These are phyloP conservation scores for Sebastes glaucus DNA, from an alignment of 2,797 vertebrate species.

Conservation along the genomic window DNA sequence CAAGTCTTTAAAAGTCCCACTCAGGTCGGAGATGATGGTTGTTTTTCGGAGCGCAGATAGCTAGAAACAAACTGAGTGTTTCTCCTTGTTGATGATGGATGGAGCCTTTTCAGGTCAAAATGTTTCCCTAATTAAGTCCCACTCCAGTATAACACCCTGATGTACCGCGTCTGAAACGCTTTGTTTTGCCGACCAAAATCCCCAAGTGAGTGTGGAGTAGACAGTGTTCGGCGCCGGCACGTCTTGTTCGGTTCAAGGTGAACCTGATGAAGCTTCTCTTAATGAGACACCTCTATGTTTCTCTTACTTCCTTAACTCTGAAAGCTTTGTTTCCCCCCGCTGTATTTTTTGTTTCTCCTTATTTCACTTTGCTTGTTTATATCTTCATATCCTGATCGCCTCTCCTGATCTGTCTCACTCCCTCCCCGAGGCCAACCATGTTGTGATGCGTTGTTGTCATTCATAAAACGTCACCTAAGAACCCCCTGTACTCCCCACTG, in stretches of 20 bases:
- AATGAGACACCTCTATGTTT: slow-evolving; percentile 55
- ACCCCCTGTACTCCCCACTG: slow-evolving; percentile 6
- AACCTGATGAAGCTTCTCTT: slow-evolving; percentile 45
- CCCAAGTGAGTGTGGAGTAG: slow-evolving; percentile 24
- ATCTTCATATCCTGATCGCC: background rate
- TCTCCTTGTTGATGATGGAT: background rate
- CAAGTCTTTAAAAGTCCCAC: background rate
- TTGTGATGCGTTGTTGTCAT: slow-evolving; percentile 38
- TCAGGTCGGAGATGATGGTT: background rate
- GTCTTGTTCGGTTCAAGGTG: slow-evolving; percentile 29
- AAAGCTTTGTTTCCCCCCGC: background rate
- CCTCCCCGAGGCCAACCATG: slow-evolving; percentile 4
- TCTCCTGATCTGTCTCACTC: background rate
- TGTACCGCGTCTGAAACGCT: slow-evolving; percentile 21
- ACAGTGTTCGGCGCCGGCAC: slow-evolving; percentile 4
- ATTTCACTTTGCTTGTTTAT: slow-evolving; percentile 15
- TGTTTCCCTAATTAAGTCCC: slow-evolving; percentile 48
- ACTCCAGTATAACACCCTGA: slow-evolving; percentile 20
- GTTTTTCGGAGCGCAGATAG: background rate
- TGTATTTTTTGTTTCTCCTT: background rate
- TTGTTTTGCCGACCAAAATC: slow-evolving; percentile 45
- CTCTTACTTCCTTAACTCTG: slow-evolving; percentile 24
- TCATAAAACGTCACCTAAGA: slow-evolving; percentile 46
- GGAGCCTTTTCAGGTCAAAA: slow-evolving; percentile 28
- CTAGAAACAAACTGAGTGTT: background rate